Evolutionary conservation across 1,140 invertebrate species (phyloP), one percentile per base, ranked within the genome.

Genomic region (Ceratoteleas bidentatus): DNA sequence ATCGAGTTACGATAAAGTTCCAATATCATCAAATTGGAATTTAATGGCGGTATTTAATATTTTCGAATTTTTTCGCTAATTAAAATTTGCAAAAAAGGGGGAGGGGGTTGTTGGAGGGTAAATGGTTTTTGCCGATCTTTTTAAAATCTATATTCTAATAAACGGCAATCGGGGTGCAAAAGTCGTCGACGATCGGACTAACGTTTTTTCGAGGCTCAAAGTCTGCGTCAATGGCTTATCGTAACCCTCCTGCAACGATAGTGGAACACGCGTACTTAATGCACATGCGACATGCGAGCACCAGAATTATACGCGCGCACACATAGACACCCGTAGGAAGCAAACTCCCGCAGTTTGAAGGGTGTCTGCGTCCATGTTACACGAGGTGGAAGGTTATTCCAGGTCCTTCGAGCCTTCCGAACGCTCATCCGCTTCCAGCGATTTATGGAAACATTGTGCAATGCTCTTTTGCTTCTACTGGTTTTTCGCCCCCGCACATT

Each of bases 311-410:
- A 65, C 72, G 62, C 84, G 40, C 24, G 49, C 11, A 58, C 70
- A 83, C 68, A 43, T 36, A 47, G 47, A 36, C 45, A 57, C 70
- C 60, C 60, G 65, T 40, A 53, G 53, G 47, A 32, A 16, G 50
- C 45, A 43, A 68, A 80, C 65, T 68, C 66, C 77, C 65, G 62
- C 73, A 80, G 52, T 70, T 81, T 79, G 85, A 85, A 85, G 87
- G 87, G 88, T 90, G 87, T 88, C 88, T 88, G 84, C 85, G 77
- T 57, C 85, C 87, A 87, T 87, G 83, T 60, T 77, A 87, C 87
- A 88, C 87, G 85, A 81, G 78, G 86, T 76, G 56, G 49, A 34
- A 49, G 45, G 43, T 65, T 50, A 14, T 47, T 24, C 11, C 24
- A 5, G 45, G 68, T 57, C 50, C 52, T 50, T 15, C 40, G 47